phyloP scores from a whole-genome alignment of 2,888 invertebrate genomes.

The Catocala nupta region DNA sequence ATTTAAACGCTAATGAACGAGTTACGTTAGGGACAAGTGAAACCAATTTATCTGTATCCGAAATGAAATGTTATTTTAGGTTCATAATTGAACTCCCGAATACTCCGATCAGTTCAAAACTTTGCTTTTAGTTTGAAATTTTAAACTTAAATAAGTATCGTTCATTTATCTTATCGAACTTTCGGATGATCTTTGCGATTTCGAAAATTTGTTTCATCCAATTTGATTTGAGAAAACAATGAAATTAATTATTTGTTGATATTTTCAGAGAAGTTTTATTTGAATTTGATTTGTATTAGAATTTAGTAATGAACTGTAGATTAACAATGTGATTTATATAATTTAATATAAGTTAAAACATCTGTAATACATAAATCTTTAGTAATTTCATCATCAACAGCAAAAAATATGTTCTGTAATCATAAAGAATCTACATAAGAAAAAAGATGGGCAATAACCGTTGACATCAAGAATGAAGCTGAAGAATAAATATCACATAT shows the following conservation, averaged over 20 bases:
- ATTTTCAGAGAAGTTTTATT: conserved; percentile 28
- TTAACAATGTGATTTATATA: too few species aligned
- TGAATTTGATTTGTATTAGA: conserved; percentile 6
- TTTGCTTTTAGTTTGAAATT: conserved; percentile 43
- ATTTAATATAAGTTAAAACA: too few species aligned
- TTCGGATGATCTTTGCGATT: conserved; percentile 47
- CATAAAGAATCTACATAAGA: too few species aligned
- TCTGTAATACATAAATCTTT: too few species aligned
- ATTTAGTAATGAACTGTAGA: conserved; percentile 4
- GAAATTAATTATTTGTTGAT: conserved; percentile 40
- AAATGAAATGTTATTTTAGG: conserved; percentile 76
- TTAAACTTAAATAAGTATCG: conserved; percentile 48
- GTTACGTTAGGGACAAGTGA: conserved; percentile 83
- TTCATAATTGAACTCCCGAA: conserved; percentile 62
- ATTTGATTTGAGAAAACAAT: conserved; percentile 48
- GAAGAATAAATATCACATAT: conserved; percentile 1
- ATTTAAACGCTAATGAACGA: conserved; percentile 87
- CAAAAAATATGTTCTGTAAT: too few species aligned
- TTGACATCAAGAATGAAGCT: too few species aligned
- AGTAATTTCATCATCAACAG: too few species aligned
- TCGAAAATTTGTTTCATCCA: conserved; percentile 39
- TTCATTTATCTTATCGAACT: conserved; percentile 50
- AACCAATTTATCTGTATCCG: conserved; percentile 74
- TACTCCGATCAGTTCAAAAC: conserved; percentile 37
- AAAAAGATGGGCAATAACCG: too few species aligned